Evolutionary conservation across 30 jellyfish, hydroid and myxozoan genomes (phyloP), one percentile per base, ranked within the genome.

Genomic region (Morbakka virulenta): DNA sequence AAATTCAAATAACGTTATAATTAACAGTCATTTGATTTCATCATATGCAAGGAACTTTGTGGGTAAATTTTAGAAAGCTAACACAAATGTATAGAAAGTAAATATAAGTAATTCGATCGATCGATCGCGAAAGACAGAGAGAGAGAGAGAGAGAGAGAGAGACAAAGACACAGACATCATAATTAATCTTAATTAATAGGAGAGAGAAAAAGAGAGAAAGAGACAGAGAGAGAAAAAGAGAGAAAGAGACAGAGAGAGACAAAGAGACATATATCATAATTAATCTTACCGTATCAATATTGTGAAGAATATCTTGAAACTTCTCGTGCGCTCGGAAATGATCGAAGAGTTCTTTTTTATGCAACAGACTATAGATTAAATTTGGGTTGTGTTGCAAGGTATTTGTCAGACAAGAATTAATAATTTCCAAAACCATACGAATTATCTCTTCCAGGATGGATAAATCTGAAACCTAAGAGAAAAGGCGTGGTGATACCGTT

Each of bases 371-470:
- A 33, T 74, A 80, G 0, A 90, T 87, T 69, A 90, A 76, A 51
- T 79, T 90, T 0, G 94, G 88, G 49, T 85, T 90, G 13, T 90
- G 94, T 52, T 69, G 57, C 34, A 84, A 23, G 32, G 61, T 76
- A 11, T 86, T 53, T n/a, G 41, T 34, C 79, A 90, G 70, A 52
- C 95, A 90, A 61, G 89, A 76, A 52, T 90, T 83, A 28, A 90
- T 21, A 13, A 90, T 79, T 52, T 90, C 98, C 62, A 90, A 35
- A 48, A 90, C 62, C 98, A 90, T 90, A 41, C 88, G 92, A 35
- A 90, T 50, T 47, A 90, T 84, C 50, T 90, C 98, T 34, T 90
- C 98, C 28, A 90, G 76, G 36, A 90, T 96, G 33, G 70, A 82
- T 20, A 82, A 32, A 62, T 90, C 98, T 17, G 96, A 66, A 69